Evolutionary conservation across 2,888 invertebrate species (phyloP), one percentile per base, ranked within the genome.

Genomic region (Nesidiocoris tenuis): DNA sequence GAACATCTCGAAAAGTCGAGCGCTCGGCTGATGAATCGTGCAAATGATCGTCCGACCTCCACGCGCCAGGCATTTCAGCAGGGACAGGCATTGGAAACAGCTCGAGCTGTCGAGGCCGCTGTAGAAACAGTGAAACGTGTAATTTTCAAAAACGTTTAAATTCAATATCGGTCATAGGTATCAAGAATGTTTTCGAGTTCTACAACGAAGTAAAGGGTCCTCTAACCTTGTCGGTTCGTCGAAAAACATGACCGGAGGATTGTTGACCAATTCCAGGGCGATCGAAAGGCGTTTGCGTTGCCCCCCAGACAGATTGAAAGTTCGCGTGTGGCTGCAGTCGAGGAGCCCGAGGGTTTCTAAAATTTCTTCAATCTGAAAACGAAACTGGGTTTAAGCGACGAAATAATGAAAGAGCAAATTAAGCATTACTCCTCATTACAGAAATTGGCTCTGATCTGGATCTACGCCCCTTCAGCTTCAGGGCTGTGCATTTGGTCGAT

Each of bases 11-110:
- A 97, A 97, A 64, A 97, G 86, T 81, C 96, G 89, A 54, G 97
- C 96, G 80, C 95, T 95, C 12, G 97, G 97, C 84, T 98, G 97
- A 85, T 97, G 97, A 81, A 97, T 97, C 57, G 96, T 96, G 83
- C 96, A 97, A 79, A 97, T 94, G 78, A 97, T 93, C 24, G 96
- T 96, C 79, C 96, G 88, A 77, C 89, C 89, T 67, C 94, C 94
- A 81, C 93, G 87, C 16, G 96, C 94, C 81, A 97, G 85, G 0
- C 92, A 91, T 85, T 95, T 95, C 82, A 97, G 86, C 82, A 97
- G 85, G 77, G 91, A 91, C 82, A 97, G 90, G 84, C 96, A 93
- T 84, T 95, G 95, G 86, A 94, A 95, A 86, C 96, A 96, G 70
- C 96, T 93, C 55, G 95, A 94, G 83, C 95, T 96, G 83, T 97